Evolutionary conservation across 2,113 vertebrate species (phyloP).

Genomic region (Gymnobelideus leadbeateri): DNA sequence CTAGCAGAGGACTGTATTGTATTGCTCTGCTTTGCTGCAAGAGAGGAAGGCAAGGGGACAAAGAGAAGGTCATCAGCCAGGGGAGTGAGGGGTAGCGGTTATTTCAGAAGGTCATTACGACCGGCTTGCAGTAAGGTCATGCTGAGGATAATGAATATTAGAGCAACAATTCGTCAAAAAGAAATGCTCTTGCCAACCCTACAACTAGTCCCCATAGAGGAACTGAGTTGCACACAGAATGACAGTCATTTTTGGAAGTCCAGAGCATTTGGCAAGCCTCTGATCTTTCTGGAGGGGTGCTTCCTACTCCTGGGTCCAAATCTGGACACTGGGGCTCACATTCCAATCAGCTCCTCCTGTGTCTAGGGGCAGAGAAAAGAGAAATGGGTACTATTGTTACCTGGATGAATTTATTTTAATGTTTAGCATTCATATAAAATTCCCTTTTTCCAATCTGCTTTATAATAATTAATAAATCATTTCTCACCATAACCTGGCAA

Average conservation of each 20-base stretch:
- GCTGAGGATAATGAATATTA: constrained; percentile 67
- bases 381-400: constrained; percentile 3
- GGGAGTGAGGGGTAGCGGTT: constrained; percentile 23
- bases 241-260: constrained; percentile 53
- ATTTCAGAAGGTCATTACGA: constrained; percentile 66
- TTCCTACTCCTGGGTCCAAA: constrained; percentile 12
- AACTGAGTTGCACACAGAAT: constrained; percentile 41
- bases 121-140: constrained; percentile 47
- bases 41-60: constrained; percentile 62
- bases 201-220: constrained; percentile 44
- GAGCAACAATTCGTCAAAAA: constrained; percentile 59
- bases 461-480: constrained; percentile 60
- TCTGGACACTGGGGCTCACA: background rate
- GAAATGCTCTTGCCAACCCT: constrained; percentile 43
- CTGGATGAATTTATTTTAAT: constrained; percentile 44
- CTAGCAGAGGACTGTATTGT: constrained; percentile 74
- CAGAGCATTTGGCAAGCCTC: background rate
- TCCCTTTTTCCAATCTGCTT: constrained; percentile 64
- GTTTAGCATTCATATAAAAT: constrained; percentile 49
- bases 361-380: background rate
- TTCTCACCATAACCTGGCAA: constrained; percentile 61
- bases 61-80: constrained; percentile 60
- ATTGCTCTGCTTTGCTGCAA: constrained; percentile 62
- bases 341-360: constrained; percentile 14
- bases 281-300: background rate